Conservation (phyloP, 1,140 invertebrate species). For the Lepidostoma basale region DNA sequence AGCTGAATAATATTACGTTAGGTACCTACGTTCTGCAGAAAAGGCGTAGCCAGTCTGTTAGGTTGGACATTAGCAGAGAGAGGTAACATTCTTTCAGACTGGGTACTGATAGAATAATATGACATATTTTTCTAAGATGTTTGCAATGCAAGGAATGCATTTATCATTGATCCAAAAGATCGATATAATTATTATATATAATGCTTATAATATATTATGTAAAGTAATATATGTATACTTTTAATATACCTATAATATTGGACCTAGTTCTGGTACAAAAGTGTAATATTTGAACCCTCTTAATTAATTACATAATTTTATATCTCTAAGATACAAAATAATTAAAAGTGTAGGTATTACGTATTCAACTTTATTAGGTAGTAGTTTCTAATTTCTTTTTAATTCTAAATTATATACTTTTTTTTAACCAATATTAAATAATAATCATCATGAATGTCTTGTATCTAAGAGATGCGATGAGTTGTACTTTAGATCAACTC, state of each 20-base stretch:
- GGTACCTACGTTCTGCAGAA: too few species aligned
- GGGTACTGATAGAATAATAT: constrained; percentile 11
- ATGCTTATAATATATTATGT: not conserved
- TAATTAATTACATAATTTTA: constrained; percentile 17
- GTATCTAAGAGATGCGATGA: too few species aligned
- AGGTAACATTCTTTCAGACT: not conserved
- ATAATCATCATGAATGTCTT: too few species aligned
- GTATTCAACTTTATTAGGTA: constrained; percentile 7
- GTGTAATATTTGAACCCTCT: constrained; percentile 11
- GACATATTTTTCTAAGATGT: constrained; percentile 27
- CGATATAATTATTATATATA: constrained; percentile 9
- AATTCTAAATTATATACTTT: not conserved
- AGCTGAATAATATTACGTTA: too few species aligned
- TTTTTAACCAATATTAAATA: not conserved
- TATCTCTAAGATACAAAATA: constrained; percentile 12
- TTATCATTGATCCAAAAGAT: constrained; percentile 17
- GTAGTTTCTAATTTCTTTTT: not conserved
- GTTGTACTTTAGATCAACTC: too few species aligned
- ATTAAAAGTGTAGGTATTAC: not conserved
- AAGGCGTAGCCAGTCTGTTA: not conserved
- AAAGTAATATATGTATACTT: constrained; percentile 16
- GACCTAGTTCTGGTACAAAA: constrained; percentile 21
- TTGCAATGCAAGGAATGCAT: constrained; percentile 29
- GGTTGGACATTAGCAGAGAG: not conserved
- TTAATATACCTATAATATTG: constrained; percentile 25